Conservation (phyloP, 1,140 invertebrate species). For the Bombus superbus region DNA sequence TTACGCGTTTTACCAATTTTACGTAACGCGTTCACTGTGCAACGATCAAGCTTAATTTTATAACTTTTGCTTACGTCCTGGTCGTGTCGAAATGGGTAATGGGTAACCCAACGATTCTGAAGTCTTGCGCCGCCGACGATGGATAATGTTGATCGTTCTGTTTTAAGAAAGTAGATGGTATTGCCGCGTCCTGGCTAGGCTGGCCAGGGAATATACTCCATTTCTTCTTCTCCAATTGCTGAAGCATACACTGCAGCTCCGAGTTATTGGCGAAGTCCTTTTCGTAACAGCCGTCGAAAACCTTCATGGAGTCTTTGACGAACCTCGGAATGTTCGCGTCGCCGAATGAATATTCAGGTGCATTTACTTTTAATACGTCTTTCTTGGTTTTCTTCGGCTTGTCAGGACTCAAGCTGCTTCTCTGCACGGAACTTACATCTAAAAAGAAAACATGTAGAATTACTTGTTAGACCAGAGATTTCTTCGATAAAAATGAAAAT, state of each 20-base stretch:
- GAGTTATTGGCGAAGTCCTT: slow-evolving; percentile 37
- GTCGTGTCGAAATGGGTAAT: background rate
- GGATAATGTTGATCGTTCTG: background rate
- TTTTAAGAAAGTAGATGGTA: background rate
- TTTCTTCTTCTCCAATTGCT: slow-evolving; percentile 34
- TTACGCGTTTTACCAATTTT: too few species aligned
- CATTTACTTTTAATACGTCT: background rate
- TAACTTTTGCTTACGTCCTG: background rate
- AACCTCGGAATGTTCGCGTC: slow-evolving; percentile 8
- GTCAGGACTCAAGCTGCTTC: background rate
- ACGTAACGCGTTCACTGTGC: too few species aligned
- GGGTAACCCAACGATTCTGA: too few species aligned
- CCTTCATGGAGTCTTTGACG: slow-evolving; percentile 31
- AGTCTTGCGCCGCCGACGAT: too few species aligned
- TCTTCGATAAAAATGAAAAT: background rate
- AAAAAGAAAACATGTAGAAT: background rate
- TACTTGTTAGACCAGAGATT: background rate
- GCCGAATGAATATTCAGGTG: background rate
- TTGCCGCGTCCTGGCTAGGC: background rate
- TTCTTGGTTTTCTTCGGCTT: background rate
- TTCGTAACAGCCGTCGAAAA: slow-evolving; percentile 35
- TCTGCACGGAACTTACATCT: background rate
- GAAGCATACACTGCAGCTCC: slow-evolving; percentile 17
- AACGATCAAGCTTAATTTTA: too few species aligned
- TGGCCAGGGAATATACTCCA: slow-evolving; percentile 8